These are phyloP conservation scores for Lethenteron camtschaticum DNA, from an alignment of 2,113 vertebrate species.

Conservation along the genomic window DNA sequence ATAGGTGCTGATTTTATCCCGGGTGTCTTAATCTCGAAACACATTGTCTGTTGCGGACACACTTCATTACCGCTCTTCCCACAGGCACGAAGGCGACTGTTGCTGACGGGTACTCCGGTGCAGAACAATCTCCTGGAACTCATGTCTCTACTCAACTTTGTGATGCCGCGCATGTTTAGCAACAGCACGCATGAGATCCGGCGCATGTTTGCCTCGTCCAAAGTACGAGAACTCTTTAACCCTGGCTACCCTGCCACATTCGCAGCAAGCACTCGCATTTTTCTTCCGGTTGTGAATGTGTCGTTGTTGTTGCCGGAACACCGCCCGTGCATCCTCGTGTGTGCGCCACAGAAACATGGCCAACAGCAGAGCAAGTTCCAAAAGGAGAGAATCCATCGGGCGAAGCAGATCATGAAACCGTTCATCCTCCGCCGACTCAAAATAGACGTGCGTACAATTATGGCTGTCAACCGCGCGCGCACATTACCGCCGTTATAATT, in stretches of 20 bases:
- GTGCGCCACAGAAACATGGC: slow-evolving; percentile 37
- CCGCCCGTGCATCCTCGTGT: too few species aligned
- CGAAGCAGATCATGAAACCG: slow-evolving; percentile 89
- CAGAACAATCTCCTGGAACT: slow-evolving; percentile 87
- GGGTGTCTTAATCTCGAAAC: too few species aligned
- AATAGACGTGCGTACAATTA: slow-evolving; percentile 36
- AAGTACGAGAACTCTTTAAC: neutral
- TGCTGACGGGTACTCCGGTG: slow-evolving; percentile 77
- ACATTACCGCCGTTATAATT: too few species aligned
- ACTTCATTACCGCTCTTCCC: neutral
- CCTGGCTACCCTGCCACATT: neutral
- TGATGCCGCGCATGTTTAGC: slow-evolving; percentile 96
- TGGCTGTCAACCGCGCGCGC: too few species aligned
- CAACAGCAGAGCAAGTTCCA: slow-evolving; percentile 71
- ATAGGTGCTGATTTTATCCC: too few species aligned
- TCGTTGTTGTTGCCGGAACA: neutral
- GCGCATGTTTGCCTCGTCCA: slow-evolving; percentile 54
- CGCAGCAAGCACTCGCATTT: neutral
- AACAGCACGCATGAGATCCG: slow-evolving; percentile 61
- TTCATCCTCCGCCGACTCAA: slow-evolving; percentile 86
- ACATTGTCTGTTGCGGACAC: neutral
- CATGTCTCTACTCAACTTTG: slow-evolving; percentile 89
- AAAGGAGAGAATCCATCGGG: slow-evolving; percentile 67
- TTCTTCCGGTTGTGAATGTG: neutral
- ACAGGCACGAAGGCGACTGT: slow-evolving; percentile 59